These are phyloP conservation scores for Cheilinus undulatus DNA, from an alignment of 2,113 vertebrate species.

Conservation along the genomic window DNA sequence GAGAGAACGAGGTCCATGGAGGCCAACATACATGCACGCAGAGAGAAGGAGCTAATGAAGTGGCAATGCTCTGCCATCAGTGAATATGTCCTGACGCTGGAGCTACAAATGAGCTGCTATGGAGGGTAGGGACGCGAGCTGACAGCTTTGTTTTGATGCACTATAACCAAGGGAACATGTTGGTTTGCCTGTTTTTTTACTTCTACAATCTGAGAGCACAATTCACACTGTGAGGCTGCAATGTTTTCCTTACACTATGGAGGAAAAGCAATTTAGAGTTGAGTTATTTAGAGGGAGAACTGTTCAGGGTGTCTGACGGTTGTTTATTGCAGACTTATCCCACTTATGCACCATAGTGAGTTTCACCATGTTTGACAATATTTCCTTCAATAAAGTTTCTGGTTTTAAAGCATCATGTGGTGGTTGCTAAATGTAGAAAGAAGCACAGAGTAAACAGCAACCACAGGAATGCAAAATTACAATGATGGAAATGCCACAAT, in stretches of 20 bases:
- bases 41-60: slow-evolving; percentile 75
- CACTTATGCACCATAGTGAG: slow-evolving; percentile 5
- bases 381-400: slow-evolving; percentile 15
- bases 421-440: background rate
- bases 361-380: slow-evolving; percentile 7
- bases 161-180: slow-evolving; percentile 31
- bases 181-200: slow-evolving; percentile 37
- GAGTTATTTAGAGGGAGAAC: slow-evolving; percentile 15
- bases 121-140: slow-evolving; percentile 36
- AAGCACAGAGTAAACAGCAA: background rate
- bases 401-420: slow-evolving; percentile 31
- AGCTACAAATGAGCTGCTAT: slow-evolving; percentile 69
- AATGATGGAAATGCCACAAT: background rate
- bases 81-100: slow-evolving; percentile 58
- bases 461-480: slow-evolving; percentile 3
- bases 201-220: slow-evolving; percentile 25
- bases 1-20: slow-evolving; percentile 44
- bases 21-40: slow-evolving; percentile 15
- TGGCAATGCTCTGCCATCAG: slow-evolving; percentile 54
- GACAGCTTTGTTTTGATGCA: slow-evolving; percentile 56
- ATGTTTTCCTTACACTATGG: slow-evolving; percentile 17
- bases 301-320: slow-evolving; percentile 23
- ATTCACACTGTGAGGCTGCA: slow-evolving; percentile 22
- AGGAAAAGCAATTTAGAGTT: slow-evolving; percentile 45
- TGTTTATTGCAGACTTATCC: slow-evolving; percentile 34